Percentiles rank a stretch among this genome's conserved stretches.
These are phyloP conservation scores for Marasmarcha lunaedactyla DNA, from an alignment of 2,888 invertebrate species.

Conservation along the genomic window DNA sequence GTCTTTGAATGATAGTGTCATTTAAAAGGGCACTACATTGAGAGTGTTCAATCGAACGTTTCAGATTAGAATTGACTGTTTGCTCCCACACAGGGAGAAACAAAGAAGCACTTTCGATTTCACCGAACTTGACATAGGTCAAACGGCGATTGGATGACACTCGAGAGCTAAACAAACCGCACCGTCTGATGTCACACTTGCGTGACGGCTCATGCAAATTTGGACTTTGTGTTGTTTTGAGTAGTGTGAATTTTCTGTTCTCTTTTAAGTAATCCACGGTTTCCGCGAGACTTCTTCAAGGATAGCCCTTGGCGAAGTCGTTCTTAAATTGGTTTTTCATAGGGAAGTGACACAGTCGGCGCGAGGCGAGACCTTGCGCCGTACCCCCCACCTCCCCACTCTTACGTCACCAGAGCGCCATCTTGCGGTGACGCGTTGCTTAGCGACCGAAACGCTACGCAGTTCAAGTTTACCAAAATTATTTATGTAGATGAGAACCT, in stretches of 20 bases:
- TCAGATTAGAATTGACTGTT: background rate
- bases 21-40: no score
- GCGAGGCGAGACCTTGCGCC: conserved; percentile 50
- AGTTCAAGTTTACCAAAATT: background rate
- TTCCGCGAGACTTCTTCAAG: conserved; percentile 44
- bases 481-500: no score
- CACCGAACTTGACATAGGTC: conserved; percentile 50
- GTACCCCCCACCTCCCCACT: conserved; percentile 21
- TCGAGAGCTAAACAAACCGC: conserved; percentile 24
- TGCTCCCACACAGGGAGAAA: background rate
- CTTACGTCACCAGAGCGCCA: conserved; percentile 65
- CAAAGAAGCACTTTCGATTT: conserved; percentile 45
- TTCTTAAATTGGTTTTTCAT: conserved; percentile 46
- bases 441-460: conserved; percentile 43
- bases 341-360: conserved; percentile 59
- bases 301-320: conserved; percentile 40
- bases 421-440: conserved; percentile 62
- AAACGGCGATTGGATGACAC: conserved; percentile 26
- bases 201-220: conserved; percentile 22
- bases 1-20: no score
- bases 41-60: no score
- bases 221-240: conserved; percentile 17
- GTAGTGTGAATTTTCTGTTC: background rate
- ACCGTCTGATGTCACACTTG: conserved; percentile 25
- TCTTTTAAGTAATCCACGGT: conserved; percentile 21